Evolutionary conservation across 2,888 invertebrate species (phyloP).

Genomic region (Halocaridina rubra): DNA sequence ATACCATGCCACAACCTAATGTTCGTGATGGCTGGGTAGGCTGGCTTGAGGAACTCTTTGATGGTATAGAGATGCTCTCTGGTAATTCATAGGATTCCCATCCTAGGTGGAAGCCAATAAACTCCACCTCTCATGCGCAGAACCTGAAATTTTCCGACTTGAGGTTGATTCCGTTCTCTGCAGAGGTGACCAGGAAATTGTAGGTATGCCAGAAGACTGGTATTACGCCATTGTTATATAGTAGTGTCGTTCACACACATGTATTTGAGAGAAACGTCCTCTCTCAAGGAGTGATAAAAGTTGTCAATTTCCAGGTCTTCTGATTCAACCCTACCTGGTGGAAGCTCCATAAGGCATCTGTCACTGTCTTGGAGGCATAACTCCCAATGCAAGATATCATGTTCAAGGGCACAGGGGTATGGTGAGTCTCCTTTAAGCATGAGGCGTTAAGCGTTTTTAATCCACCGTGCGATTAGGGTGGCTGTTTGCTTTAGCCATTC

Average conservation of each 20-base stretch:
- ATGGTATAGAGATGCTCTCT: too few species aligned
- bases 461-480: conserved; percentile 19
- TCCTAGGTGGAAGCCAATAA: conserved; percentile 1
- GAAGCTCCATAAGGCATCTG: conserved; percentile 12
- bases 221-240: neutral
- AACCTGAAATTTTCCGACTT: conserved; percentile 36
- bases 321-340: neutral
- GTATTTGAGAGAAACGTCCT: conserved; percentile 6
- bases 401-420: conserved; percentile 20
- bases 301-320: neutral
- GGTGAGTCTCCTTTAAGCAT: conserved; percentile 29
- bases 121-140: neutral
- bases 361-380: neutral
- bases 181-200: conserved; percentile 13
- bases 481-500: conserved; percentile 13
- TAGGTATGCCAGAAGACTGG: conserved; percentile 19
- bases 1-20: conserved; percentile 38
- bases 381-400: neutral
- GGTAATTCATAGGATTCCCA: neutral
- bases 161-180: conserved; percentile 3
- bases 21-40: neutral
- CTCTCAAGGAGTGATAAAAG: conserved; percentile 28
- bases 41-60: too few species aligned
- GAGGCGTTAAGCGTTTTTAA: conserved; percentile 13
- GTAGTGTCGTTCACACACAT: conserved; percentile 33